Evolutionary conservation across 2,888 invertebrate genomes (phyloP), one percentile per base, ranked within the genome.

Genomic region (Tetragnatha montana): DNA sequence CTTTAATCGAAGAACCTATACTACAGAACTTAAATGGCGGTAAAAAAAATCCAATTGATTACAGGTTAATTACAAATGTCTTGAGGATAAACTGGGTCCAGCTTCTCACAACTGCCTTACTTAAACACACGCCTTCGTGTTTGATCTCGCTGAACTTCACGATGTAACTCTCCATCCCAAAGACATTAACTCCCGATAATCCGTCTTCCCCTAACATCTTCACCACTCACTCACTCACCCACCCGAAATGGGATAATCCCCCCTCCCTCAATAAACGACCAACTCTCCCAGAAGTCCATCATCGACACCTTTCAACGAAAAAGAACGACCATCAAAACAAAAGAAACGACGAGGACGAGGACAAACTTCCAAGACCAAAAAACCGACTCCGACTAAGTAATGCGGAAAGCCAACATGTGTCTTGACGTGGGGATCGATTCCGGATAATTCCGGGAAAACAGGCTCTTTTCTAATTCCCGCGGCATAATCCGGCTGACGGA

Each of bases 401-500:
- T 86, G 81, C 82, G 73, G 87, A 82, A 81, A 88, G 50, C 76
- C 76, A 75, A 35, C 87, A 88, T 76, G 51, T 88, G 87, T 78
- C 76, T 51, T 73, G 87, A 82, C 81, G 78, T 21, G 47, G 69
- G 69, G 49, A 86, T 74, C 74, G 80, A 88, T 86, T 82, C 76
- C 76, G 81, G 71, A 81, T 82, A 88, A 82, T 88, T 88, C 51
- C 74, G 47, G 17, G 51, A 69, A 76, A 75, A 79, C 51, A 76
- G 47, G 22, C 69, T 19, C 21, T 6, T 22, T 14, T 51, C 60
- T 88, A 88, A 88, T 81, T 88, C 87, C 82, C 12, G 17, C 35
- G 76, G 82, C 87, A 88, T 88, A 88, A 88, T 88, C 87, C 87
- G 49, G 22, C 81, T 70, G 88, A 91, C 88, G 80, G 81, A 91